Percentiles rank a stretch among this genome's conserved stretches.
Evolutionary conservation across 1,140 invertebrate species (phyloP).

Genomic region (Neodiprion pinetum): DNA sequence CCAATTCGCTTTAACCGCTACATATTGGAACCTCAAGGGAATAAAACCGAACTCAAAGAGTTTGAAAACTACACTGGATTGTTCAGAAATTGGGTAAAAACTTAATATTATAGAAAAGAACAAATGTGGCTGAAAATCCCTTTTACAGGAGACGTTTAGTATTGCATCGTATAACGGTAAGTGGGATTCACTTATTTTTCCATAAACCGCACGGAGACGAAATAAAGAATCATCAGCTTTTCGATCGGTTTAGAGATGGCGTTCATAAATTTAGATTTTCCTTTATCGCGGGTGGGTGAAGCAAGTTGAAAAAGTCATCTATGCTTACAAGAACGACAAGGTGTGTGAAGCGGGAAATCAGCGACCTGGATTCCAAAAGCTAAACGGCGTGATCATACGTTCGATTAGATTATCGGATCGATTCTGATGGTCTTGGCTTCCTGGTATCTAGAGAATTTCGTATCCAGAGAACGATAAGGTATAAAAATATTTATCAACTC

Average conservation of each 20-base stretch:
- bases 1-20: too few relatives aligned
- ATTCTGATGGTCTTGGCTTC: not conserved
- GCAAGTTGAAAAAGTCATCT: not conserved
- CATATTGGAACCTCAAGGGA: too few relatives aligned
- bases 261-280: not conserved
- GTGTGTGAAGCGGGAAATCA: not conserved
- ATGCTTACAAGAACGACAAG: not conserved
- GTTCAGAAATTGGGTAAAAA: too few relatives aligned
- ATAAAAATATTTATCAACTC: too few relatives aligned
- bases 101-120: too few relatives aligned
- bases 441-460: not conserved
- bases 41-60: too few relatives aligned
- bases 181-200: not conserved
- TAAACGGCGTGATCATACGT: not conserved
- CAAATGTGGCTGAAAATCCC: too few relatives aligned
- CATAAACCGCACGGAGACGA: conserved; percentile 1
- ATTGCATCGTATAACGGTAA: too few relatives aligned
- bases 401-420: not conserved
- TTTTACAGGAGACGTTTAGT: too few relatives aligned
- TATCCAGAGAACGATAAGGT: not conserved
- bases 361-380: not conserved
- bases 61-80: too few relatives aligned
- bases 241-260: not conserved
- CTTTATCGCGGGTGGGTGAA: conserved; percentile 14
- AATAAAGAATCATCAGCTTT: too few relatives aligned